A percentile compares a stretch with the other conserved stretches of the same genome.
Conservation (phyloP, 2,797 vertebrate species). For the Nannoperca obscura region DNA sequence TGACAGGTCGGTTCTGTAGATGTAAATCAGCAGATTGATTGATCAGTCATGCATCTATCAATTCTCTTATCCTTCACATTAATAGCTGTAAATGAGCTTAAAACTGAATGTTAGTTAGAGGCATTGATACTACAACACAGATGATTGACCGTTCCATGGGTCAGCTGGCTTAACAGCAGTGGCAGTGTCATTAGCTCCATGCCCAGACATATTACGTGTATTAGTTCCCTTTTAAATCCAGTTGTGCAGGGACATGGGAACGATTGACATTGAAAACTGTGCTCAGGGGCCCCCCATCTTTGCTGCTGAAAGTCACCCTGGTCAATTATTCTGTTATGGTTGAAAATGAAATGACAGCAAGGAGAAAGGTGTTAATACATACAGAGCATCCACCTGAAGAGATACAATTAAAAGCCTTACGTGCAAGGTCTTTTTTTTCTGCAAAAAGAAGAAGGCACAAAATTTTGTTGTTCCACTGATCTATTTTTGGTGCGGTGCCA, state of each 20-base stretch:
- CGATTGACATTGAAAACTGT: slow-evolving; percentile 40
- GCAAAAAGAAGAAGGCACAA: slow-evolving; percentile 25
- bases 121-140: slow-evolving; percentile 6
- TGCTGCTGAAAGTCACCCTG: slow-evolving; percentile 32
- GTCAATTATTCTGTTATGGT: slow-evolving; percentile 31
- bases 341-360: slow-evolving; percentile 32
- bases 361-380: slow-evolving; percentile 34
- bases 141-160: slow-evolving; percentile 36
- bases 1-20: background rate
- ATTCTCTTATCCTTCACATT: background rate
- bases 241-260: slow-evolving; percentile 5
- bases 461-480: slow-evolving; percentile 60
- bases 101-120: slow-evolving; percentile 2
- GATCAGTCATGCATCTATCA: background rate
- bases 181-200: slow-evolving; percentile 14
- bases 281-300: slow-evolving; percentile 11
- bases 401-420: background rate
- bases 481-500: slow-evolving; percentile 68
- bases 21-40: slow-evolving; percentile 23
- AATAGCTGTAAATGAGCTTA: background rate
- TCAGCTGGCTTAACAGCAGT: slow-evolving; percentile 9
- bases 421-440: background rate
- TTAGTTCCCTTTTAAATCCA: slow-evolving; percentile 39
- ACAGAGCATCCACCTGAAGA: slow-evolving; percentile 19
- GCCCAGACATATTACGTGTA: slow-evolving; percentile 34